Evolutionary conservation across 1,140 invertebrate genomes (phyloP).

Genomic region (Ectropis grisescens): DNA sequence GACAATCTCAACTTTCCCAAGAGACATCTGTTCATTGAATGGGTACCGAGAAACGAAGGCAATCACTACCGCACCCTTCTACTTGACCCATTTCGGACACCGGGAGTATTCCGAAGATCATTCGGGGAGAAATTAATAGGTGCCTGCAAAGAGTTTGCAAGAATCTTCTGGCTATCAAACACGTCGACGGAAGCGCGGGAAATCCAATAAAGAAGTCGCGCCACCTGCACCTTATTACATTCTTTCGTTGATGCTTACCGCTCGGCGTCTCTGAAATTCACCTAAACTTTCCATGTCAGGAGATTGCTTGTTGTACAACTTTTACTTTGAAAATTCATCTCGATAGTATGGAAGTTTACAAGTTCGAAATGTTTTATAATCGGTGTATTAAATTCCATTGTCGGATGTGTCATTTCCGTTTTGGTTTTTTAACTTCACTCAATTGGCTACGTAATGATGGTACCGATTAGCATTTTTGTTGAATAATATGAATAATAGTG

Average conservation of each 20-base stretch:
- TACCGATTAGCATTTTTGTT: too few species aligned
- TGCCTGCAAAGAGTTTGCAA: conserved; percentile 47
- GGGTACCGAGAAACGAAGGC: too few species aligned
- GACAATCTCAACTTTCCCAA: too few species aligned
- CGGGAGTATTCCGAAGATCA: conserved; percentile 11
- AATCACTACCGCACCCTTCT: too few species aligned
- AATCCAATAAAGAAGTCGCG: conserved; percentile 65
- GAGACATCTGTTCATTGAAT: too few species aligned
- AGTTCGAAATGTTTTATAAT: conserved; percentile 31
- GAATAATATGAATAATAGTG: too few species aligned
- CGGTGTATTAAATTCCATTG: conserved; percentile 18
- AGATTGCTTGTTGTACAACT: conserved; percentile 51
- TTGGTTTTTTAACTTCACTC: too few species aligned
- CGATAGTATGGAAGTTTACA: conserved; percentile 48
- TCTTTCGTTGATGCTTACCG: conserved; percentile 48
- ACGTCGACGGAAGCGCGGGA: conserved; percentile 56
- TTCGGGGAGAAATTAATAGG: conserved; percentile 36
- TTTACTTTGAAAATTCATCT: conserved; percentile 53
- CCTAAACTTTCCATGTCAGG: conserved; percentile 45
- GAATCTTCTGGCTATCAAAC: conserved; percentile 61
- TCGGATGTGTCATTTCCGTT: conserved; percentile 4
- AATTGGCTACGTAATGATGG: too few species aligned
- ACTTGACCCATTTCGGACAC: conserved; percentile 9
- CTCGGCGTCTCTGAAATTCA: conserved; percentile 34
- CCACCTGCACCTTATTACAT: conserved; percentile 67